Conservation (phyloP, 2,113 vertebrate genomes). For the Scomber japonicus region DNA sequence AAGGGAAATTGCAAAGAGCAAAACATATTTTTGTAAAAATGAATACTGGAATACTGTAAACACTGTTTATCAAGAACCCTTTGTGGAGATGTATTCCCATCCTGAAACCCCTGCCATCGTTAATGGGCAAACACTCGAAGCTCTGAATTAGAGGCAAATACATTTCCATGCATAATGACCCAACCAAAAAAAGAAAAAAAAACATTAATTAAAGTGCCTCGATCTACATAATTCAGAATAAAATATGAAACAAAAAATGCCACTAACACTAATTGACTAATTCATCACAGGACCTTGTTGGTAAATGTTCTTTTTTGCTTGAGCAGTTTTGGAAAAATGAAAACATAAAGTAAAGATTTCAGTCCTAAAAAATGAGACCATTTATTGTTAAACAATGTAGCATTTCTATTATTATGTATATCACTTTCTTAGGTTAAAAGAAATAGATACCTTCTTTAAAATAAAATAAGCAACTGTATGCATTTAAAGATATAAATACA, state of each 20-base stretch:
- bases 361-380: constrained; percentile 40
- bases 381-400: constrained; percentile 13
- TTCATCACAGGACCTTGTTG: constrained; percentile 79
- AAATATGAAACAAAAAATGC: constrained; percentile 81
- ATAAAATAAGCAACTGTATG: no score
- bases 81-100: constrained; percentile 56
- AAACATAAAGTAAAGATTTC: constrained; percentile 69
- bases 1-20: constrained; percentile 22
- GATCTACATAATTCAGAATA: constrained; percentile 81
- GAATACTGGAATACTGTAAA: constrained; percentile 17
- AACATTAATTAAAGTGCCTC: constrained; percentile 79
- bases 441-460: neutral
- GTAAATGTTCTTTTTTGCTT: constrained; percentile 75
- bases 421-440: neutral
- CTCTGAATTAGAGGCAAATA: constrained; percentile 69
- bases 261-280: constrained; percentile 82
- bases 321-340: constrained; percentile 76
- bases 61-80: constrained; percentile 32
- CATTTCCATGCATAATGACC: constrained; percentile 74
- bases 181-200: constrained; percentile 37
- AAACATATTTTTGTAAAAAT: constrained; percentile 19
- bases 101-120: constrained; percentile 42
- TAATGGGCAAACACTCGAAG: constrained; percentile 63
- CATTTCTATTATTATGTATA: constrained; percentile 17
- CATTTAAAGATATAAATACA: neutral